Evolutionary conservation across 2,113 vertebrate genomes (phyloP), one percentile per base, ranked within the genome.

Genomic region (Sisor rabdophorus): DNA sequence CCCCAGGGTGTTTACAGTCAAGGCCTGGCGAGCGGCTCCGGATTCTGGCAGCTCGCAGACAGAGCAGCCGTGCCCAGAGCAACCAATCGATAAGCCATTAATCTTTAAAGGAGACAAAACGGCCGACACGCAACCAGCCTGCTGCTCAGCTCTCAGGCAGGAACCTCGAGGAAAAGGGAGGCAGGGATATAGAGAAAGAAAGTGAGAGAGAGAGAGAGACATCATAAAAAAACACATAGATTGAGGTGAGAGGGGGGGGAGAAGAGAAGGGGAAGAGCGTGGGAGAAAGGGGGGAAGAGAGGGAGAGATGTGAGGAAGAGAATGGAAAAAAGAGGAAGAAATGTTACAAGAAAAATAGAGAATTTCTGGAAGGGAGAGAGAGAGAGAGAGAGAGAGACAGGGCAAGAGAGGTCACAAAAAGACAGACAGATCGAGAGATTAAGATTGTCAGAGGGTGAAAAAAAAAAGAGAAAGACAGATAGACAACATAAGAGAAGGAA

Each of bases 101-200:
- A 91, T 88, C 88, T 90, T 91, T 91, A 88, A 91, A 85, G 80
- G 81, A 81, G 84, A 87, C 89, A 90, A 91, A 91, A 90, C 81
- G 84, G 44, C 85, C 83, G 84, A 89, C 88, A 86, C 19, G 58
- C 44, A 30, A 71, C 75, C 84, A 72, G 85, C n/a, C 85, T 84
- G 84, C 85, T 86, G 84, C 84, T 88, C 78, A 59, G 81, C 86
- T 85, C 17, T 71, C 47, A 60, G 73, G 80, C 84, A 81, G 79
- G 81, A 89, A 87, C 83, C 90, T 92, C 92, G 92, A 83, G 89
- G 91, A 60, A 10, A 60, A 10, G 1, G 17, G 32, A 15, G 13
- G 53, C 36, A 3, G 54, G 20, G 24, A 28, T 4, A 17, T 17
- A 1, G 11, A 16, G 36, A 19, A 22, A 17, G 54, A 12, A n/a